phyloP scores from a whole-genome alignment of 2,888 invertebrate species.

The Epinotia brunnichana region DNA sequence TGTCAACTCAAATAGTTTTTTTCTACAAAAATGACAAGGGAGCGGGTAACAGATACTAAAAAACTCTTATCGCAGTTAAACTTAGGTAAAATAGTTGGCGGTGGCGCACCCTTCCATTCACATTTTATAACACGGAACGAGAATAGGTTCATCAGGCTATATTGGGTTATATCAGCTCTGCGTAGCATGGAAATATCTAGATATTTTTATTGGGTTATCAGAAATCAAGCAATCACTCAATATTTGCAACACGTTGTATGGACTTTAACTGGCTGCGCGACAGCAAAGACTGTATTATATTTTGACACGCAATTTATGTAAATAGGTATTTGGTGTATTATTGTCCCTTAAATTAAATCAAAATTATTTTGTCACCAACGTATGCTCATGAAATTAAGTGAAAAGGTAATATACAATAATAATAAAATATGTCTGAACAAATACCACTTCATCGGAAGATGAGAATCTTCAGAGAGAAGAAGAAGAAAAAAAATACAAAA shows the following conservation, averaged over 20 bases:
- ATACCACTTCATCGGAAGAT: no score
- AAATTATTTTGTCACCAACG: no score
- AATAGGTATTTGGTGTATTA: no score
- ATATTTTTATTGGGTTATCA: neutral
- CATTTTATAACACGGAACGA: slow-evolving; percentile 8
- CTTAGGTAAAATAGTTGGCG: slow-evolving; percentile 14
- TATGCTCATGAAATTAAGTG: no score
- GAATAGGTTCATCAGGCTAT: neutral
- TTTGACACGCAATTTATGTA: no score
- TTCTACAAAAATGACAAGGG: slow-evolving; percentile 46
- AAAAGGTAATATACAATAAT: no score
- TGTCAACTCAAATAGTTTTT: slow-evolving; percentile 17
- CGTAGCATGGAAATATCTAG: neutral
- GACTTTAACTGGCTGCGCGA: neutral
- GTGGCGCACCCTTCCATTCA: slow-evolving; percentile 43
- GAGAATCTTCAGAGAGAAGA: no score
- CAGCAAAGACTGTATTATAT: neutral
- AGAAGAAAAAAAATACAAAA: no score
- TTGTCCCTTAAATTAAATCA: no score
- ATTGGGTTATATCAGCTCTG: slow-evolving; percentile 45
- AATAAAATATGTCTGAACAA: no score
- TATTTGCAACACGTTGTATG: neutral
- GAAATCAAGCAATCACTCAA: neutral
- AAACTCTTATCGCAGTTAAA: slow-evolving; percentile 40
- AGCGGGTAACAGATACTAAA: slow-evolving; percentile 42